phyloP scores from a whole-genome alignment of 2,113 vertebrate species.

The Nannobrachium achirus region DNA sequence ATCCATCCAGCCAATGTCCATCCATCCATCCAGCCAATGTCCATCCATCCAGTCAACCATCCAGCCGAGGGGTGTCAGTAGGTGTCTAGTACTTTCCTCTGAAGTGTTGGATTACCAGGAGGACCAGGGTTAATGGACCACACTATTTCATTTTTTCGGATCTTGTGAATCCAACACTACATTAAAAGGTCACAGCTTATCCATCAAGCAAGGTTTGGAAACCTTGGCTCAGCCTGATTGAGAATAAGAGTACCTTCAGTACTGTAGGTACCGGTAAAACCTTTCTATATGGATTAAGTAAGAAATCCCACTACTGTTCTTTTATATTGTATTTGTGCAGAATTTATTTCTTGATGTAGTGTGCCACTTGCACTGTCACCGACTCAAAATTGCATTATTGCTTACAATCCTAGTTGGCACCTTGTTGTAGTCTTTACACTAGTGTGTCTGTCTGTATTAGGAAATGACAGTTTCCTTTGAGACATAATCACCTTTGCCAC shows the following conservation, averaged over 20 bases:
- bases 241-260: conserved; percentile 24
- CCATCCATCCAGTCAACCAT: too few species aligned
- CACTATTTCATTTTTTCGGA: too few species aligned
- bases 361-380: conserved; percentile 36
- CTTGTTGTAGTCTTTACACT: conserved; percentile 59
- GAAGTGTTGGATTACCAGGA: too few species aligned
- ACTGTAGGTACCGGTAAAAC: too few species aligned
- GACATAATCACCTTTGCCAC: conserved; percentile 1
- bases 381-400: conserved; percentile 18
- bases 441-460: conserved; percentile 18
- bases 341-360: conserved; percentile 41
- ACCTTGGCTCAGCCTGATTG: conserved; percentile 1
- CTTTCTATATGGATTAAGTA: conserved; percentile 41
- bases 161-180: too few species aligned
- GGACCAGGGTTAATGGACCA: too few species aligned
- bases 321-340: conserved; percentile 34
- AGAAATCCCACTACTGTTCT: not conserved
- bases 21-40: too few species aligned
- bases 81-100: too few species aligned
- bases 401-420: conserved; percentile 39
- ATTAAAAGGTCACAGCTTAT: too few species aligned
- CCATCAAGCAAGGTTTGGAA: too few species aligned
- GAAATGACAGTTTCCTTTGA: conserved; percentile 12
- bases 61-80: too few species aligned
- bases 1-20: too few species aligned